Conservation (phyloP, 2,113 vertebrate species). For the Daboia siamensis region DNA sequence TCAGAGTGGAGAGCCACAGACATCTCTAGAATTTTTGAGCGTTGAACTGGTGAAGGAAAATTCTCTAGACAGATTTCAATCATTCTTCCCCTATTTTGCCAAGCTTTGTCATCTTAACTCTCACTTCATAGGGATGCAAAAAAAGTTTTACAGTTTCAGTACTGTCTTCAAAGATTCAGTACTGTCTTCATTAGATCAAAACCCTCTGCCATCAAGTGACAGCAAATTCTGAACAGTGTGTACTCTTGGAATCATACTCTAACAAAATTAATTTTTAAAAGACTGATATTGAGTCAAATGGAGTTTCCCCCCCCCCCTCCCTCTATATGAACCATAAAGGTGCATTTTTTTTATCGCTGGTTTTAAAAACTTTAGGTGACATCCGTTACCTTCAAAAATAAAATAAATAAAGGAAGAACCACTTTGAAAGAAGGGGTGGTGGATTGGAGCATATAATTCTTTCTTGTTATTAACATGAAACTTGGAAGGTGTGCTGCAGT, state of each 20-base stretch:
- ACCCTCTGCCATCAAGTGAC: neutral
- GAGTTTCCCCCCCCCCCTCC: neutral
- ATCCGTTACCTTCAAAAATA: neutral
- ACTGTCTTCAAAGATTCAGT: constrained; percentile 4
- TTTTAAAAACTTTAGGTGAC: neutral
- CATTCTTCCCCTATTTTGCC: neutral
- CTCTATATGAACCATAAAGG: neutral
- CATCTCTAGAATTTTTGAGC: neutral
- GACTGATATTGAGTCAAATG: neutral
- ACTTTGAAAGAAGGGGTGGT: neutral
- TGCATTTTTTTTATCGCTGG: neutral
- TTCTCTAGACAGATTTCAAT: neutral
- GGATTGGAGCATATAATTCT: neutral
- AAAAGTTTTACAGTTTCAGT: constrained; percentile 16
- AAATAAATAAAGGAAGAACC: neutral
- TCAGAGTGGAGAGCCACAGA: neutral
- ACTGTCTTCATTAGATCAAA: constrained; percentile 17
- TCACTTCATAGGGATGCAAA: constrained; percentile 8
- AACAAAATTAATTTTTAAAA: constrained; percentile 28
- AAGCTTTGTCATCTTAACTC: constrained; percentile 1
- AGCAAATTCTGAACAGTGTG: neutral
- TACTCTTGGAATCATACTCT: neutral
- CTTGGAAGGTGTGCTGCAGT: neutral
- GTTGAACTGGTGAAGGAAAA: neutral
- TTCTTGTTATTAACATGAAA: neutral